Evolutionary conservation across 2,888 invertebrate species (phyloP).

Genomic region (Eupithecia vulgata): DNA sequence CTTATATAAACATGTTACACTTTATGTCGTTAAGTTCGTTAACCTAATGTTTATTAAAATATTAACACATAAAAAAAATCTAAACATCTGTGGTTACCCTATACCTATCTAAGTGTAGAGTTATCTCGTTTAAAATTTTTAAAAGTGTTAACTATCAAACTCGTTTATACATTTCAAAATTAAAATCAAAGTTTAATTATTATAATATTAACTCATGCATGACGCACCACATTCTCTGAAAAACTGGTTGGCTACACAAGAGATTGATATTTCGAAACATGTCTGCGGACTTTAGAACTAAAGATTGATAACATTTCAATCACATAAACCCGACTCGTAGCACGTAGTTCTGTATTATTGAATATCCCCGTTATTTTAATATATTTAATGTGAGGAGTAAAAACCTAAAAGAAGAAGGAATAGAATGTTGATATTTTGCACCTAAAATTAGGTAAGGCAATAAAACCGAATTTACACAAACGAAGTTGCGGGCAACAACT

Average conservation of each 20-base stretch:
- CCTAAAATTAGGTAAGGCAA: neutral
- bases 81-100: no score
- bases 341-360: no score
- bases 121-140: neutral
- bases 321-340: neutral
- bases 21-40: no score
- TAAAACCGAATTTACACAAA: neutral
- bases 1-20: no score
- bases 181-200: neutral
- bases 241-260: conserved; percentile 55
- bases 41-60: no score
- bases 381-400: no score
- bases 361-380: no score
- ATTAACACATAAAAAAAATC: no score
- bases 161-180: neutral
- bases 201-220: conserved; percentile 35
- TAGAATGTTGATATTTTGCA: neutral
- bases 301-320: neutral
- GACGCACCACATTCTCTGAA: conserved; percentile 47
- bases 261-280: conserved; percentile 62
- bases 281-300: conserved; percentile 51
- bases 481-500: neutral
- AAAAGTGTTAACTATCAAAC: neutral
- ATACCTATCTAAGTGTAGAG: no score
- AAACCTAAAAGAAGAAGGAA: neutral